Evolutionary conservation across 2,797 vertebrate genomes (phyloP).

Genomic region (Lutjanus argentimaculatus): DNA sequence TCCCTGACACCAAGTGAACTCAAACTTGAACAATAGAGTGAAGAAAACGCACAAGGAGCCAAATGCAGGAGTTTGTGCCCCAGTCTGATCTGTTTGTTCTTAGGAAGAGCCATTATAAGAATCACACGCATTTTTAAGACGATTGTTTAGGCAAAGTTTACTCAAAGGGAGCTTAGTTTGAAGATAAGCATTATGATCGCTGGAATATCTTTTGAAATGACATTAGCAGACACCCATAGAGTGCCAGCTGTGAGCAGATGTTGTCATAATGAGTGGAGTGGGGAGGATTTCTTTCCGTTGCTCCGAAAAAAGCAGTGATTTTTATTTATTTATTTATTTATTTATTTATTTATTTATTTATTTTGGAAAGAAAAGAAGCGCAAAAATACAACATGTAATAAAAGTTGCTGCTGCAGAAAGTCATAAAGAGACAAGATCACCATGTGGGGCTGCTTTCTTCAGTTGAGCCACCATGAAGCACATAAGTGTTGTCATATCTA

Average conservation of each 20-base stretch:
- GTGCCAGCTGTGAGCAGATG: constrained; percentile 26
- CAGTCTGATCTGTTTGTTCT: not conserved
- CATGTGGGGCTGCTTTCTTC: not conserved
- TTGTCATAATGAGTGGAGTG: not conserved
- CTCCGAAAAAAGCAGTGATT: not conserved
- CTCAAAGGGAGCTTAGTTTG: not conserved
- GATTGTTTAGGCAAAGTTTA: not conserved
- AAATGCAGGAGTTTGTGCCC: not conserved
- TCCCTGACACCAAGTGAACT: not conserved
- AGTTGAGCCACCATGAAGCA: not conserved
- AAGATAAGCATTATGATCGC: not conserved
- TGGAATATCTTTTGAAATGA: not conserved
- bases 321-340: no score
- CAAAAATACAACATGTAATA: not conserved
- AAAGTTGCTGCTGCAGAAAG: not conserved
- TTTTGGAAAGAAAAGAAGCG: not conserved
- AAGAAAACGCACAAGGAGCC: no score
- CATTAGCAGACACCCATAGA: not conserved
- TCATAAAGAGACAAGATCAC: not conserved
- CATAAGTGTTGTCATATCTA: not conserved
- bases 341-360: no score
- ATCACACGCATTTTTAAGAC: no score
- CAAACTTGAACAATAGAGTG: not conserved
- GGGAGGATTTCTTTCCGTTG: not conserved
- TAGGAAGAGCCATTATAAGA: not conserved